Percentiles rank a stretch among this genome's conserved stretches.
These are phyloP conservation scores for Temnothorax rugatulus DNA, from an alignment of 2,888 invertebrate genomes.

Conservation along the genomic window DNA sequence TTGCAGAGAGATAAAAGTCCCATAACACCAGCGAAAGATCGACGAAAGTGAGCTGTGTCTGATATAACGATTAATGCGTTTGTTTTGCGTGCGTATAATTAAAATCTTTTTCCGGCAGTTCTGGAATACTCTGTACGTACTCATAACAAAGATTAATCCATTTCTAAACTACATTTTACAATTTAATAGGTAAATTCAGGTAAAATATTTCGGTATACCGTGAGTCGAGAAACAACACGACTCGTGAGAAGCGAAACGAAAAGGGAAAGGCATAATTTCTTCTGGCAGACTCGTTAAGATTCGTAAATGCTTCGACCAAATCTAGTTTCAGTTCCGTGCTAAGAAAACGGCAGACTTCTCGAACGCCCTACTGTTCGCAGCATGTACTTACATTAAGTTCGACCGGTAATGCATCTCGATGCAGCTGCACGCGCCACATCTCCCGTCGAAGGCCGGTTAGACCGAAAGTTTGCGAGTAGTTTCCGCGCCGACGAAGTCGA, in stretches of 20 bases:
- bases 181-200: background rate
- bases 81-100: background rate
- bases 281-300: conserved; percentile 48
- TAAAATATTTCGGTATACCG: background rate
- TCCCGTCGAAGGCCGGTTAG: conserved; percentile 53
- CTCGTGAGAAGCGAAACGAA: background rate
- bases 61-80: conserved; percentile 14
- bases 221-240: background rate
- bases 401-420: conserved; percentile 58
- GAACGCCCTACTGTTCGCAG: conserved; percentile 17
- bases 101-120: background rate
- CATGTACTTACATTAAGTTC: conserved; percentile 62
- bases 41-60: background rate
- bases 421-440: conserved; percentile 59
- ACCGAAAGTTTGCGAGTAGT: conserved; percentile 59
- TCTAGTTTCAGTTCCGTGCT: conserved; percentile 21
- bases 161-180: background rate
- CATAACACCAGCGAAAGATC: background rate
- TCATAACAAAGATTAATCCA: background rate
- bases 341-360: conserved; percentile 10
- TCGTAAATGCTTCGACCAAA: conserved; percentile 46
- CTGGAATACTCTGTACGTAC: background rate
- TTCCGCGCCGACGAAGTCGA: conserved; percentile 45
- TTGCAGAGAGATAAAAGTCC: background rate
- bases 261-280: background rate